Conservation (phyloP, 2,888 invertebrate species). For the Ceratothoa steindachneri region DNA sequence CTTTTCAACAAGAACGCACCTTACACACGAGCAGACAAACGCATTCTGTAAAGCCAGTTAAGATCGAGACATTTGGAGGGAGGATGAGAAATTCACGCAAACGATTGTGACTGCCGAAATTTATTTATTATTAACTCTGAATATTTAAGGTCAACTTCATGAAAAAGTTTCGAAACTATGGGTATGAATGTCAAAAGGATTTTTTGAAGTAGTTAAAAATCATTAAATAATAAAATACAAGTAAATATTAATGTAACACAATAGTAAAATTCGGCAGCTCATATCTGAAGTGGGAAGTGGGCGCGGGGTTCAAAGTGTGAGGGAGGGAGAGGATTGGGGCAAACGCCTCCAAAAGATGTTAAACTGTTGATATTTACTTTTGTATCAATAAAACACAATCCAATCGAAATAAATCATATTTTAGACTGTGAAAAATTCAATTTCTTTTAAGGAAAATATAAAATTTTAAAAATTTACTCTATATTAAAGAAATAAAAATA, state of each 20-base stretch:
- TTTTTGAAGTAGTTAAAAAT: no score
- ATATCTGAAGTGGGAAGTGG: constrained; percentile 11
- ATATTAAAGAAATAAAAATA: neutral
- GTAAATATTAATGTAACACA: no score
- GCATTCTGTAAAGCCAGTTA: constrained; percentile 3
- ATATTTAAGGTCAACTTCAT: neutral
- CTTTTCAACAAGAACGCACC: no score
- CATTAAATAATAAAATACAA: no score
- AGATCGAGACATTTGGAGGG: neutral
- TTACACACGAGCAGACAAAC: no score
- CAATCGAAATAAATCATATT: neutral
- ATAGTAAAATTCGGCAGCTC: neutral
- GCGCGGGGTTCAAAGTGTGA: constrained; percentile 9
- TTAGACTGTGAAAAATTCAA: neutral
- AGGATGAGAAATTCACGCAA: neutral
- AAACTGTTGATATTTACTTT: constrained; percentile 9
- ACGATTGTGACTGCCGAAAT: neutral
- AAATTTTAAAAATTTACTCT: neutral
- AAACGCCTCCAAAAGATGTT: constrained; percentile 10
- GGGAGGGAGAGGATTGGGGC: constrained; percentile 8
- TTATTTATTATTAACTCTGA: neutral
- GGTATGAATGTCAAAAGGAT: no score
- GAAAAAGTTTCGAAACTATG: neutral
- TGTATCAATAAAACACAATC: neutral
- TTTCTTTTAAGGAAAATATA: neutral